Base-by-base conservation (phyloP, 1,140 invertebrate species). In the Tetragonula clypearis region DNA sequence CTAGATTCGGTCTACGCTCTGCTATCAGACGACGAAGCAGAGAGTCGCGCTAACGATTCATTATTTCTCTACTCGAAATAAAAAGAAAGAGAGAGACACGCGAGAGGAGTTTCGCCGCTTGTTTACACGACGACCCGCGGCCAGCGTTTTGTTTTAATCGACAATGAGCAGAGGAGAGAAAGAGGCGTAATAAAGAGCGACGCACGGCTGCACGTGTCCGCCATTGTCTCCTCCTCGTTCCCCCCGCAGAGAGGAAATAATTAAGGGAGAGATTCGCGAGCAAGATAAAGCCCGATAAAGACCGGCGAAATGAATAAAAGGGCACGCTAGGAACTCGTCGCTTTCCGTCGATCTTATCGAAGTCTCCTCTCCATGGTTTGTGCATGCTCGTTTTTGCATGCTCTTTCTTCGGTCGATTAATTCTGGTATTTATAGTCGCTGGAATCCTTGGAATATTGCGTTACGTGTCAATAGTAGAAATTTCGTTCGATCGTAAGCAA, bases 221-320 rank as follows among this genome's bases (percentile, higher is more conserved):
- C 62, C 78, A 90, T 92, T 92, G 88, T 92, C 85, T 77, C 65
- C 49, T 23, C 65, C 77, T 75, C 21, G 84, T 92, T 87, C 82
- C 89, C 84, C 89, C 90, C 79, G 91, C 78, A 73, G 91, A 87
- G 88, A 92, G 69, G 89, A 77, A 92, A 92, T 94, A 93, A 94
- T 94, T 94, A 93, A 91, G 82, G 85, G 65, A 77, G 87, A 92
- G 93, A 94, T 93, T 88, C 91, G 87, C 90, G 84, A 88, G 86
- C 85, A 49, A 87, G 92, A 93, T 93, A 91, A 76, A 89, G 66
- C n/a, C 21, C 79, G 88, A 86, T 88, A 86, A 74, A 86, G 71
- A 83, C 53, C 58, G 49, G 53, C 26, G 1, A 84, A 72, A 73
- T 66, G 66, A 86, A 81, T 62, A 75, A 56, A 65, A 69, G 80